Evolutionary conservation across 2,113 vertebrate species (phyloP).

Genomic region (Zapornia atra): DNA sequence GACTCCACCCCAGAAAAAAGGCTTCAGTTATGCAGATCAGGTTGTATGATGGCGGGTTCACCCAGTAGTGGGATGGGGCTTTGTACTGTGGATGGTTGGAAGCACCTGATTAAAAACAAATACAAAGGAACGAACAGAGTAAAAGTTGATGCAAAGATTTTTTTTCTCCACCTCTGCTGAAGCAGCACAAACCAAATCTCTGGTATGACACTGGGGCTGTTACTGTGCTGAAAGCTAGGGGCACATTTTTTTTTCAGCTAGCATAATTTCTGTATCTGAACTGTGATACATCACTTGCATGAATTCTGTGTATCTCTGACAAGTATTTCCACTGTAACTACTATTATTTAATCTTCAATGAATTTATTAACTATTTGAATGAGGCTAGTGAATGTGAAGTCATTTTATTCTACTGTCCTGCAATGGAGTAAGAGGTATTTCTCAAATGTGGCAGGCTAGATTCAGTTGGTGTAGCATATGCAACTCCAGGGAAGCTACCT

Average conservation of each 20-base stretch:
- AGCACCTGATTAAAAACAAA: neutral
- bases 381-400: neutral
- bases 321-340: neutral
- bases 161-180: neutral
- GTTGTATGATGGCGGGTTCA: neutral
- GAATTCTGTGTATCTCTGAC: neutral
- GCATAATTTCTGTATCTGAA: neutral
- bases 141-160: neutral
- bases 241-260: neutral
- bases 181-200: neutral
- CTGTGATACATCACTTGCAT: neutral
- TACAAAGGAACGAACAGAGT: neutral
- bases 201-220: neutral
- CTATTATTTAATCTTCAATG: constrained; percentile 10
- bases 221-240: neutral
- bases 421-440: neutral
- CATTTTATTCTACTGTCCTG: neutral
- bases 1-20: neutral
- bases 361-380: constrained; percentile 17
- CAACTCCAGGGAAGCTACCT: neutral
- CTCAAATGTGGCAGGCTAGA: neutral
- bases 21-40: neutral
- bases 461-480: neutral
- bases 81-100: neutral
- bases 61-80: neutral